Evolutionary conservation across 2,888 invertebrate genomes (phyloP).

Genomic region (Drosophila histrio): DNA sequence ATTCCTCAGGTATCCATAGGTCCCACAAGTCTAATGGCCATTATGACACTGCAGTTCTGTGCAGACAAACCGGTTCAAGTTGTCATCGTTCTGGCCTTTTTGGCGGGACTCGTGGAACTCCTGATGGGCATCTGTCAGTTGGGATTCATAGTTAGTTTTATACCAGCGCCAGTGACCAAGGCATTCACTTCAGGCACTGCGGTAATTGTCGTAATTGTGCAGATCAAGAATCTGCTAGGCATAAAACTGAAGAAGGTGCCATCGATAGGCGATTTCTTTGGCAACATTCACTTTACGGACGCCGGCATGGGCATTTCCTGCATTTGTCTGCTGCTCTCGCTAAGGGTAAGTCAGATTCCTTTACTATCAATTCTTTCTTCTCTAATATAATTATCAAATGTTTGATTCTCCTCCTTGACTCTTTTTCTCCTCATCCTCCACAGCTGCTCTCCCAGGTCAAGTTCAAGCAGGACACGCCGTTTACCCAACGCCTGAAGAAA

Average conservation of each 20-base stretch:
- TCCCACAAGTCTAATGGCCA: slow-evolving; percentile 96
- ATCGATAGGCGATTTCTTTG: slow-evolving; percentile 82
- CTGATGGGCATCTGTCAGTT: slow-evolving; percentile 92
- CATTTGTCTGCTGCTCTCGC: slow-evolving; percentile 87
- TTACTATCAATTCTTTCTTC: not conserved
- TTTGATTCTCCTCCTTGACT: too few relatives aligned
- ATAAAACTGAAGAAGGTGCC: slow-evolving; percentile 85
- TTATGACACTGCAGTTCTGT: slow-evolving; percentile 91
- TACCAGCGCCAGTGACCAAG: slow-evolving; percentile 92
- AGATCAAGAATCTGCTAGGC: slow-evolving; percentile 90
- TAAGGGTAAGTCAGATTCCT: slow-evolving; percentile 87
- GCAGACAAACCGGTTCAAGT: slow-evolving; percentile 89
- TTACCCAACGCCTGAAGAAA: slow-evolving; percentile 84
- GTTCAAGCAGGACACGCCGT: slow-evolving; percentile 63
- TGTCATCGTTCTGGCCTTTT: slow-evolving; percentile 90
- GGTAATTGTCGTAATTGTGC: slow-evolving; percentile 90
- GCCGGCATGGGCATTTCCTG: slow-evolving; percentile 88
- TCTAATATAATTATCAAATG: not conserved
- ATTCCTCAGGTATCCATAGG: slow-evolving; percentile 94
- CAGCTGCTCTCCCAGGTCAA: slow-evolving; percentile 75
- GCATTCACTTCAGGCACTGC: slow-evolving; percentile 94
- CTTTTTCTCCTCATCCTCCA: not conserved
- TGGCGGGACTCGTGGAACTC: slow-evolving; percentile 91
- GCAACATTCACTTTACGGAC: slow-evolving; percentile 87
- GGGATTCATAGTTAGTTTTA: slow-evolving; percentile 93